Conservation (phyloP, 2,113 vertebrate species). For the Gila orcuttii region DNA sequence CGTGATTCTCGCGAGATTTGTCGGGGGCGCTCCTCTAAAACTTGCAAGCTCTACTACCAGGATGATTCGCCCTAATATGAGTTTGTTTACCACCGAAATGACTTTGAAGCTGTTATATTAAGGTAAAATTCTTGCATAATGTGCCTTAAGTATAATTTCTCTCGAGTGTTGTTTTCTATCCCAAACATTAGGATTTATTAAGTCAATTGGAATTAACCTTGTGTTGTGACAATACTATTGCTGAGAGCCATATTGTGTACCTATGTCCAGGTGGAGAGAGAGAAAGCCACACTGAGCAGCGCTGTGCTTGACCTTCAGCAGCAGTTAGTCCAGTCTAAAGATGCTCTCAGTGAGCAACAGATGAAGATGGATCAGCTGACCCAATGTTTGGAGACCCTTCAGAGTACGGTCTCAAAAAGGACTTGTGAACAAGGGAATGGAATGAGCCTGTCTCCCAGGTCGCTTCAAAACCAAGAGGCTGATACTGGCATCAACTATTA, state of each 20-base stretch:
- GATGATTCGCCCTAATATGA: no score
- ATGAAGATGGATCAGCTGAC: constrained; percentile 74
- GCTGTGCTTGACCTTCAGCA: constrained; percentile 80
- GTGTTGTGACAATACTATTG: not conserved
- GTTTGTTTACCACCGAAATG: no score
- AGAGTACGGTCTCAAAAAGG: constrained; percentile 40
- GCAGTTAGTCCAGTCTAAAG: constrained; percentile 75
- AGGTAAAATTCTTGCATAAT: no score
- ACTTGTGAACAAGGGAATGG: constrained; percentile 39
- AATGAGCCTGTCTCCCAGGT: constrained; percentile 24
- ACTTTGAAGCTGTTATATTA: no score
- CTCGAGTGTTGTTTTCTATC: not conserved
- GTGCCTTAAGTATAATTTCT: not conserved
- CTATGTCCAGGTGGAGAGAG: constrained; percentile 74
- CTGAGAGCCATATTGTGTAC: not conserved
- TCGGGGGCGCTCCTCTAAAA: no score
- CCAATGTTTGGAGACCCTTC: constrained; percentile 72
- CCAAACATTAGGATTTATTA: not conserved
- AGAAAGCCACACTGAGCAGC: constrained; percentile 72
- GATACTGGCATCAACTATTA: constrained; percentile 65
- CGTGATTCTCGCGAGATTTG: no score
- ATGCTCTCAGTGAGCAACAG: constrained; percentile 77
- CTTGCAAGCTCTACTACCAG: no score
- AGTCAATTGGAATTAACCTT: not conserved
- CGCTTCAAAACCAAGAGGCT: constrained; percentile 34